A percentile compares a stretch with the other conserved stretches of the same genome.
Evolutionary conservation across 2,888 invertebrate species (phyloP).

Genomic region (Galeruca laticollis): DNA sequence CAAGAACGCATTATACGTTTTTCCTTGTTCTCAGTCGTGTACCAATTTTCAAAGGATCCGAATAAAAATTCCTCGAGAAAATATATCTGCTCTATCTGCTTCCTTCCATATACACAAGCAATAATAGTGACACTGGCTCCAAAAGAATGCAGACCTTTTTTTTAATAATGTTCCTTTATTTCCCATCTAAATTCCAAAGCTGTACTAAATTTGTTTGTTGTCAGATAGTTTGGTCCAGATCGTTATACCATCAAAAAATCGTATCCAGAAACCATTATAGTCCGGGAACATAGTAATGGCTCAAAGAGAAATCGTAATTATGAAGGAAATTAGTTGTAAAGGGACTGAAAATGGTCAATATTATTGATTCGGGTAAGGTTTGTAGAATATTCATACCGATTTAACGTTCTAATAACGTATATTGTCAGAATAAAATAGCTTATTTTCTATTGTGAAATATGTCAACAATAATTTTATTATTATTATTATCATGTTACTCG

Average conservation of each 20-base stretch:
- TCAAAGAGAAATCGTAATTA: not conserved
- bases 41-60: constrained; percentile 1
- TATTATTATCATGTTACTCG: too few species aligned
- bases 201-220: constrained; percentile 50
- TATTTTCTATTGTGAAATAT: too few species aligned
- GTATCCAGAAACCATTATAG: constrained; percentile 32
- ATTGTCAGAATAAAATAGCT: too few species aligned
- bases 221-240: constrained; percentile 50
- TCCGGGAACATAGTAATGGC: not conserved
- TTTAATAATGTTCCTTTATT: constrained; percentile 48
- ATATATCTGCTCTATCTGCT: constrained; percentile 36
- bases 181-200: constrained; percentile 48
- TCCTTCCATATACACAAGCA: constrained; percentile 39
- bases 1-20: too few species aligned
- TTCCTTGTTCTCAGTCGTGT: constrained; percentile 1
- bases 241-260: constrained; percentile 48
- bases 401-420: too few species aligned
- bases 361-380: too few species aligned
- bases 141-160: constrained; percentile 42
- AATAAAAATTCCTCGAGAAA: constrained; percentile 38
- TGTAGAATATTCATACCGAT: too few species aligned
- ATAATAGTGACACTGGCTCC: constrained; percentile 43
- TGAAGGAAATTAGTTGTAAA: not conserved
- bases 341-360: too few species aligned
- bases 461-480: too few species aligned